Evolutionary conservation across 2,113 vertebrate species (phyloP).

Genomic region (Lepisosteus osseus): DNA sequence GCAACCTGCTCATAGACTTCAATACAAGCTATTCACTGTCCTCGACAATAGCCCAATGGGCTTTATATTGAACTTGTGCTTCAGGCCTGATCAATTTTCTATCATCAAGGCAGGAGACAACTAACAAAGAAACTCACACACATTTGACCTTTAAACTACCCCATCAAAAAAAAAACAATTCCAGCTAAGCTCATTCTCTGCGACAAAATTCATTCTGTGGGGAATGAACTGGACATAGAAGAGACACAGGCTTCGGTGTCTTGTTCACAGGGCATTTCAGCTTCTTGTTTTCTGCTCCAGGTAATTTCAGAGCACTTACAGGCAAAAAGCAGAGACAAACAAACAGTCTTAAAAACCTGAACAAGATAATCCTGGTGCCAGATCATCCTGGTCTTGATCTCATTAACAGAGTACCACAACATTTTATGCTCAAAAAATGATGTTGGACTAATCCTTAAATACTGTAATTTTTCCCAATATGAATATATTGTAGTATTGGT

Average conservation of each 20-base stretch:
- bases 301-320: conserved; percentile 78
- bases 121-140: conserved; percentile 82
- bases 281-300: conserved; percentile 88
- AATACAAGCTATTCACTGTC: conserved; percentile 79
- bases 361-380: conserved; percentile 6
- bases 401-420: neutral
- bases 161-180: conserved; percentile 78
- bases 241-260: conserved; percentile 75
- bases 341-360: conserved; percentile 31
- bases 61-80: conserved; percentile 86
- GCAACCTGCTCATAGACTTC: conserved; percentile 83
- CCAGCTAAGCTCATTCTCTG: conserved; percentile 80
- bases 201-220: conserved; percentile 58
- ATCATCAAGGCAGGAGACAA: conserved; percentile 83
- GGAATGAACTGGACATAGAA: conserved; percentile 45
- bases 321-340: conserved; percentile 39
- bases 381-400: conserved; percentile 23
- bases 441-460: neutral
- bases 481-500: no score
- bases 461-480: no score
- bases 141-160: conserved; percentile 78
- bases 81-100: conserved; percentile 91
- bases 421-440: neutral
- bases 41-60: conserved; percentile 82
- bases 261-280: conserved; percentile 84